Evolutionary conservation across 1,140 invertebrate species (phyloP), one percentile per base, ranked within the genome.

Genomic region (Eupeodes corollae): DNA sequence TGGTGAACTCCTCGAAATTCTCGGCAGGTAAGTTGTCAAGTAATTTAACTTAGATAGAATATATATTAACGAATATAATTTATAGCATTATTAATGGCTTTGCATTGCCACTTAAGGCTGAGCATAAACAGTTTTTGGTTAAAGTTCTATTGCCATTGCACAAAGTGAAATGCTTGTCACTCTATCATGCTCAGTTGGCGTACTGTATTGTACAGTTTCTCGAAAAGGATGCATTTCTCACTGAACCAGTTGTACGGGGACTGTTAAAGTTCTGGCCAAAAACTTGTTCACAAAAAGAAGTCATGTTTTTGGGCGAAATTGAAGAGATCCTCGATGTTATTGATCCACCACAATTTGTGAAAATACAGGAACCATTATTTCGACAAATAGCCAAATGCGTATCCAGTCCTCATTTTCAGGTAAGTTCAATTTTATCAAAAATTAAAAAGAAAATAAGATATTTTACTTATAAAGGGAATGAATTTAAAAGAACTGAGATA

Each of bases 121-220:
- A 97, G 77, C 93, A 98, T 73, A 96, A 96, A 77, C 89, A 92
- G 73, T 97, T 98, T 78, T 79, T 97, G 71, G 85, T 98, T 61
- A 97, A 97, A 79, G 95, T 99, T 61, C 80, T 99, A 63, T 82
- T 99, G 69, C 97, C 97, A 56, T 75, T 98, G 70, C 95, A 98
- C 79, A 97, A 96, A 80, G 91, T 95, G 59, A 94, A 93, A 76
- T 87, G 85, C 72, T 75, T 95, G 76, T 82, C 84, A 73, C 69
- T 95, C 75, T 86, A 91, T 80, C 79, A 99, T 82, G 84, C 96
- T 79, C 92, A 98, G 80, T 78, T 98, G 66, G 91, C 94, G 59
- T 99, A 99, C 75, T 99, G 96, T 79, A 93, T 99, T 68, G 95
- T 99, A 57, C 96, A 99, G 77, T 99, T 99, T 79, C 75, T 99